These are phyloP conservation scores for human DNA, from an alignment of 2,113 vertebrate genomes.

Conservation along the genomic window DNA sequence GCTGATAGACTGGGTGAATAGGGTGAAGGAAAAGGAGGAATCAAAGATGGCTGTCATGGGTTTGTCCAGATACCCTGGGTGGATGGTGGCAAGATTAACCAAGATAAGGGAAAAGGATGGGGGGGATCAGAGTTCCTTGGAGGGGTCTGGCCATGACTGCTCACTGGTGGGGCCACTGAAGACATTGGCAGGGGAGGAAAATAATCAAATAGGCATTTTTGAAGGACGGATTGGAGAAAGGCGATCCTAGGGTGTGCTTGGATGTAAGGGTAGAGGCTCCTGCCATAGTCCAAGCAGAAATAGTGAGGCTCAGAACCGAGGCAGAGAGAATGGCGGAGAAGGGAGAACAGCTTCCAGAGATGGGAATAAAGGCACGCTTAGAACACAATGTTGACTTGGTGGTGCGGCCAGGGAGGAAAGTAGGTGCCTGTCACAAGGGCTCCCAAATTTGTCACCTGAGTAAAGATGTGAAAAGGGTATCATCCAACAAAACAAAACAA, in stretches of 20 bases:
- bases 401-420: background rate
- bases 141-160: background rate
- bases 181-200: background rate
- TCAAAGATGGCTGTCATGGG: background rate
- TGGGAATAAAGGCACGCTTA: background rate
- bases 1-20: background rate
- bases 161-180: background rate
- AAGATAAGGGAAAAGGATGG: background rate
- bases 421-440: background rate
- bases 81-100: background rate
- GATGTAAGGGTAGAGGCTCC: background rate
- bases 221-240: background rate
- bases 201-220: background rate
- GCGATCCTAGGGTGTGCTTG: background rate
- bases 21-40: background rate
- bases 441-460: background rate
- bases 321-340: background rate
- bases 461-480: background rate
- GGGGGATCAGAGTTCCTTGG: background rate
- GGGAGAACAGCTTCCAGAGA: background rate
- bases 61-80: background rate
- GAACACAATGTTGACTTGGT: background rate
- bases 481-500: background rate
- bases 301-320: background rate
- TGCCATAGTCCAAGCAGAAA: background rate